phyloP scores from a whole-genome alignment of 2,797 vertebrate genomes.

The Hypotaenidia okinawae region DNA sequence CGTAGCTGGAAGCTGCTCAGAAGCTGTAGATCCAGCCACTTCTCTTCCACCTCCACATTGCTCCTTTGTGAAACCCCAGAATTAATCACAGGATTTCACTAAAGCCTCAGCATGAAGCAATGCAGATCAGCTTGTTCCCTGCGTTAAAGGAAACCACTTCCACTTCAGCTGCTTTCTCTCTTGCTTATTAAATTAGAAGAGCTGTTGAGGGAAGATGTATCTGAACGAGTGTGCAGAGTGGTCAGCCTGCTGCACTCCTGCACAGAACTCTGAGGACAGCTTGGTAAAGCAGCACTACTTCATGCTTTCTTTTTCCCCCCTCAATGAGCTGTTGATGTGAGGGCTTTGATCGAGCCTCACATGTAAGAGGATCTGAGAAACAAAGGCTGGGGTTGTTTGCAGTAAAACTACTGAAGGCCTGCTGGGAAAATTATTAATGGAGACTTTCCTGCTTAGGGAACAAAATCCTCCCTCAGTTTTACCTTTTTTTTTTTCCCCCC shows the following conservation, averaged over 20 bases:
- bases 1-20: background rate
- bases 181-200: background rate
- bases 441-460: slow-evolving; percentile 81
- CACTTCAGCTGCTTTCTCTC: background rate
- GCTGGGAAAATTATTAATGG: slow-evolving; percentile 85
- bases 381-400: slow-evolving; percentile 79
- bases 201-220: background rate
- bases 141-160: background rate
- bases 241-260: background rate
- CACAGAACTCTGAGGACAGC: background rate
- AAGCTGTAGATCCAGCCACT: background rate
- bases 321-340: slow-evolving; percentile 73
- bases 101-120: background rate
- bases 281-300: background rate
- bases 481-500: background rate
- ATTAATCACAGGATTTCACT: slow-evolving; percentile 32
- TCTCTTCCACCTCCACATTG: background rate
- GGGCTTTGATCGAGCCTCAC: slow-evolving; percentile 75
- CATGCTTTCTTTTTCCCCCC: background rate
- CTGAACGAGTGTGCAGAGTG: background rate
- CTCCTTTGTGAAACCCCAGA: slow-evolving; percentile 10
- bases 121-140: background rate
- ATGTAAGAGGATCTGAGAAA: slow-evolving; percentile 82
- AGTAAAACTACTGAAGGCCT: slow-evolving; percentile 76
- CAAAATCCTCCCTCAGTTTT: slow-evolving; percentile 69